Percentiles rank a stretch among this genome's conserved stretches.
Conservation (phyloP, 2,888 invertebrate species). For the Coleophora deauratella region DNA sequence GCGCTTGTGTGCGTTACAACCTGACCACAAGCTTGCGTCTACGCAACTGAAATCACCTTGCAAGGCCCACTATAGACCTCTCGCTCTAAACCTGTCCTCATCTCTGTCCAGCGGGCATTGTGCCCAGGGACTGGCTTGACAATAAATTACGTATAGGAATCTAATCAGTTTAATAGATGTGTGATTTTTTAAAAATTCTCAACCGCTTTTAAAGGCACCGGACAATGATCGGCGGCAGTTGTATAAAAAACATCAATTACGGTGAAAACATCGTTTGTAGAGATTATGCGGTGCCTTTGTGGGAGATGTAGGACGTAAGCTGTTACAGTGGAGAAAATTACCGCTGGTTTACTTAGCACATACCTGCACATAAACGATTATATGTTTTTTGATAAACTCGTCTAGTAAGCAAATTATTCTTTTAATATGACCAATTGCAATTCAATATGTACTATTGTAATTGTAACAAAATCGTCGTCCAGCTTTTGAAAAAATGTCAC, state of each 20-base stretch:
- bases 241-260: constrained; percentile 19
- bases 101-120: constrained; percentile 68
- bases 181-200: constrained; percentile 54
- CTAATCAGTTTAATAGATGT: constrained; percentile 72
- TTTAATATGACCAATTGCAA: no score
- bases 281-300: constrained; percentile 10
- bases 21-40: constrained; percentile 65
- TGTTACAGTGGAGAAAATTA: not conserved
- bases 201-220: constrained; percentile 37
- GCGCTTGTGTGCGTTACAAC: constrained; percentile 59
- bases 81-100: constrained; percentile 42
- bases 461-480: no score
- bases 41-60: constrained; percentile 74
- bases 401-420: no score
- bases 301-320: constrained; percentile 4
- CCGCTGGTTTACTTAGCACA: no score
- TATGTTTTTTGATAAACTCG: no score
- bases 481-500: no score
- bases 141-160: constrained; percentile 72
- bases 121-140: constrained; percentile 57
- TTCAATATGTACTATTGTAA: no score
- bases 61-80: constrained; percentile 67
- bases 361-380: no score
- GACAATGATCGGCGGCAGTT: constrained; percentile 12
- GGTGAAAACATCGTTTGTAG: constrained; percentile 13